Base-by-base conservation (phyloP, 2,888 invertebrate species). In the Archips xylosteana region DNA sequence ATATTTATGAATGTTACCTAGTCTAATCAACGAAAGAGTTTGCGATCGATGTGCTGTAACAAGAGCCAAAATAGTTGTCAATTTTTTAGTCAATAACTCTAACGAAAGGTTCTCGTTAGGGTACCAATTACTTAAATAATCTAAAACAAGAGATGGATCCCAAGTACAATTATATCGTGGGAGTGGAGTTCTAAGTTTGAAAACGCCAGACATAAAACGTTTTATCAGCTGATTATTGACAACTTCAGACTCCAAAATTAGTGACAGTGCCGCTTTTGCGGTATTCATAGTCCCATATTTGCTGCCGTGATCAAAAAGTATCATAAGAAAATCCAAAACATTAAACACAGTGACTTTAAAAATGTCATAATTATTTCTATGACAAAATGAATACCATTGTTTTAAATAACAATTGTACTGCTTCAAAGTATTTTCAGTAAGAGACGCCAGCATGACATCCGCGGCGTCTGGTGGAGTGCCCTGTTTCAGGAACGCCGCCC, bases 241-340 rank as follows among this genome's bases (percentile, higher is more conserved):
- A 15, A 54, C 54, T 15, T 15, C 9, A 54, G n/a, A n/a, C 15
- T 54, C 15, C 5, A 54, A 8, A 15, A 54, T 54, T 5, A 54
- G 23, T 54, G 36, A 60, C 12, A 60, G 6, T 2, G 60, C 60
- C 36, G 60, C 34, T n/a, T 60, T 60, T 36, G 34, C 34, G 10
- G 60, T 34, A 36, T 60, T 60, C 6, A 60, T 60, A 34, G 60
- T 36, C 36, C 60, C 60, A 36, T 60, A 60, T 36, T 60, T 60
- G n/a, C 3, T 36, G 13, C 60, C 60, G 6, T 60, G 34, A 34
- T 60, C n/a, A 34, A 60, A 60, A 34, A 60, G 8, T 34, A 3
- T 36, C 36, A 36, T 60, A 13, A 60, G 13, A 36, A 60, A 60
- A 36, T 60, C 60, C 10, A 60, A n/a, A 2, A 60, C 36, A 34